Evolutionary conservation across 1,140 invertebrate genomes (phyloP).

Genomic region (Colletes latitarsis): DNA sequence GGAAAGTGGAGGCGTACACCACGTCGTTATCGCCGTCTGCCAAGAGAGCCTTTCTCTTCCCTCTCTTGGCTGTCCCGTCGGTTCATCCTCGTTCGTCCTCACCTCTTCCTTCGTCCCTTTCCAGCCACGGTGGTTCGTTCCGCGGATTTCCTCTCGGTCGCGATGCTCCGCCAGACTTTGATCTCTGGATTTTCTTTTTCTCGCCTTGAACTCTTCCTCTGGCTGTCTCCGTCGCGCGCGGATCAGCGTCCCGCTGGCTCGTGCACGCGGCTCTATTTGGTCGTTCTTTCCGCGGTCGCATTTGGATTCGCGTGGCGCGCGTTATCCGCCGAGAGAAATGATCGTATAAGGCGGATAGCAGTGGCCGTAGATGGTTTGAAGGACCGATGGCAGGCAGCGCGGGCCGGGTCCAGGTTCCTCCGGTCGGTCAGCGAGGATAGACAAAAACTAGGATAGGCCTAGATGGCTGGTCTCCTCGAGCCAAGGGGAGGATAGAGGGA

Average conservation of each 20-base stretch:
- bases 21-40: slow-evolving; percentile 47
- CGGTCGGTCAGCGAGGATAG: slow-evolving; percentile 50
- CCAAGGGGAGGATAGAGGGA: slow-evolving; percentile 7
- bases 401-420: slow-evolving; percentile 16
- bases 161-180: not conserved
- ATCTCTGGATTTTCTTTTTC: slow-evolving; percentile 3
- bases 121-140: not conserved
- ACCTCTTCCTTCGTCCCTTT: not conserved
- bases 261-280: slow-evolving; percentile 40
- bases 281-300: slow-evolving; percentile 28
- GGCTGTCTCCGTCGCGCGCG: too few relatives aligned
- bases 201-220: slow-evolving; percentile 38
- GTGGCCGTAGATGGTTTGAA: slow-evolving; percentile 72
- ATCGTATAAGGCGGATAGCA: slow-evolving; percentile 66
- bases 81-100: not conserved
- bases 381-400: slow-evolving; percentile 56
- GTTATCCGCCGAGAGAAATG: slow-evolving; percentile 53
- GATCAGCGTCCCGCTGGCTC: too few relatives aligned
- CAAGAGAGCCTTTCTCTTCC: slow-evolving; percentile 35
- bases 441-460: slow-evolving; percentile 78
- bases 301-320: slow-evolving; percentile 53
- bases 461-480: slow-evolving; percentile 67
- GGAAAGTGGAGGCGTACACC: slow-evolving; percentile 60
- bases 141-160: slow-evolving; percentile 5
- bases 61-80: not conserved